Percentiles rank a stretch among this genome's conserved stretches.
Evolutionary conservation across 2,113 vertebrate genomes (phyloP).

Genomic region (Megaleporinus macrocephalus): DNA sequence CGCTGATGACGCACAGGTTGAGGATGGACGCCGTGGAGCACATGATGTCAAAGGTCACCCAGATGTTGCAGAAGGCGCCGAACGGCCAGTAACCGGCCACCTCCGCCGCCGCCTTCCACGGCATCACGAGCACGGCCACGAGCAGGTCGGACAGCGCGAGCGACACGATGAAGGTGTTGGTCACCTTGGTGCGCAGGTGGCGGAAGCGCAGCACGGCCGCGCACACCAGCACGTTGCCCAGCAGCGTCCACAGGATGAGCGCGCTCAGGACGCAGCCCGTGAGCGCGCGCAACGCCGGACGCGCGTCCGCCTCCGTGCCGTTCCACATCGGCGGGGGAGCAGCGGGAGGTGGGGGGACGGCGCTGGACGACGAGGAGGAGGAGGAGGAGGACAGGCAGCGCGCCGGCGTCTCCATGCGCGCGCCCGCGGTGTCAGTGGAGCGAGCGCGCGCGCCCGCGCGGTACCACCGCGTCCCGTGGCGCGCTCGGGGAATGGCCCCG

Average conservation of each 20-base stretch:
- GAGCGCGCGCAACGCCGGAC: slow-evolving; percentile 72
- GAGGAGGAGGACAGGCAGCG: slow-evolving; percentile 73
- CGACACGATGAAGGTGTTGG: slow-evolving; percentile 93
- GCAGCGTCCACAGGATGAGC: slow-evolving; percentile 91
- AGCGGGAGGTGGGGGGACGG: slow-evolving; percentile 60
- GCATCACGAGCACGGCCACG: slow-evolving; percentile 94
- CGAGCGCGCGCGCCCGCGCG: neutral
- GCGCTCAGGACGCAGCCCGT: slow-evolving; percentile 84
- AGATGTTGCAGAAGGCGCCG: slow-evolving; percentile 90
- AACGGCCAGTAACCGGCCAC: slow-evolving; percentile 96
- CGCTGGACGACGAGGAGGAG: slow-evolving; percentile 66
- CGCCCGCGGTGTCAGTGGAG: slow-evolving; percentile 36
- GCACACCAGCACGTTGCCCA: slow-evolving; percentile 93
- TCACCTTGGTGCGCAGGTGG: slow-evolving; percentile 89
- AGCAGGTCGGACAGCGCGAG: slow-evolving; percentile 91
- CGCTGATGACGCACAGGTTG: slow-evolving; percentile 92
- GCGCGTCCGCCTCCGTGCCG: slow-evolving; percentile 68
- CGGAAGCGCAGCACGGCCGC: slow-evolving; percentile 87
- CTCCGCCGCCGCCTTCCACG: slow-evolving; percentile 94
- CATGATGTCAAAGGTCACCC: slow-evolving; percentile 98
- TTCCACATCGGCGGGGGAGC: slow-evolving; percentile 71
- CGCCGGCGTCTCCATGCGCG: slow-evolving; percentile 72
- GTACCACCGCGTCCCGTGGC: neutral
- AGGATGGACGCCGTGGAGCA: slow-evolving; percentile 97
- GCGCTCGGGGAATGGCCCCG: slow-evolving; percentile 11